These are phyloP conservation scores for Phoenicopterus ruber DNA, from an alignment of 2,113 vertebrate species.

Conservation along the genomic window DNA sequence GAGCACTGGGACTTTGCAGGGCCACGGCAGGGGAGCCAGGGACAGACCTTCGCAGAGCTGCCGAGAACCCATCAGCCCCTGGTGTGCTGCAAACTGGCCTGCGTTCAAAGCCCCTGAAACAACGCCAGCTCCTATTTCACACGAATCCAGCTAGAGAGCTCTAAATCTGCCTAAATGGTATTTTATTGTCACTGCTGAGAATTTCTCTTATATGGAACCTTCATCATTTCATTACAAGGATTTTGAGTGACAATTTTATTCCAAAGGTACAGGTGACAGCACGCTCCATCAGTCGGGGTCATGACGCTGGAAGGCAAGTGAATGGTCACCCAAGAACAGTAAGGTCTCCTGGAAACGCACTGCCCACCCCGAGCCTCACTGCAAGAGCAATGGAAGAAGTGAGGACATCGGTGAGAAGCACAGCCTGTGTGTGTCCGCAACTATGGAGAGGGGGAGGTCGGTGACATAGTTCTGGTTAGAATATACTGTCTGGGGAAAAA, in stretches of 20 bases:
- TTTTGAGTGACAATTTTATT: neutral
- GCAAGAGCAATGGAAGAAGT: neutral
- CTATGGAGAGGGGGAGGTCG: rapidly evolving
- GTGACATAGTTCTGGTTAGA: neutral
- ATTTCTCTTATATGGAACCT: neutral
- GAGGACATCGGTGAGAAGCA: neutral
- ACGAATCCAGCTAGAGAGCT: neutral
- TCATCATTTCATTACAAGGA: neutral
- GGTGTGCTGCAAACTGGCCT: neutral
- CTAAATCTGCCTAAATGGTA: neutral
- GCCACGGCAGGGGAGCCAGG: neutral
- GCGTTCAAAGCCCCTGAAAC: neutral
- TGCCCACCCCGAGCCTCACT: neutral
- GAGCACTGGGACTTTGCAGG: neutral
- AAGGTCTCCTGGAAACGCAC: neutral
- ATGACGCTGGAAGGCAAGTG: neutral
- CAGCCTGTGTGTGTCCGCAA: neutral
- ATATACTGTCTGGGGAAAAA: neutral
- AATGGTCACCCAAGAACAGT: neutral
- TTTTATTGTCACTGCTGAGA: neutral
- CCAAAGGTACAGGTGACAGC: neutral
- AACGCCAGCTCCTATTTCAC: neutral
- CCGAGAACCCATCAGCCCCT: neutral
- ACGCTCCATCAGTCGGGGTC: rapidly evolving
- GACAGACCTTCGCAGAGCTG: neutral